These are phyloP conservation scores for Enteromius afrohamiltoni DNA, from an alignment of 2,797 vertebrate genomes.

Conservation along the genomic window DNA sequence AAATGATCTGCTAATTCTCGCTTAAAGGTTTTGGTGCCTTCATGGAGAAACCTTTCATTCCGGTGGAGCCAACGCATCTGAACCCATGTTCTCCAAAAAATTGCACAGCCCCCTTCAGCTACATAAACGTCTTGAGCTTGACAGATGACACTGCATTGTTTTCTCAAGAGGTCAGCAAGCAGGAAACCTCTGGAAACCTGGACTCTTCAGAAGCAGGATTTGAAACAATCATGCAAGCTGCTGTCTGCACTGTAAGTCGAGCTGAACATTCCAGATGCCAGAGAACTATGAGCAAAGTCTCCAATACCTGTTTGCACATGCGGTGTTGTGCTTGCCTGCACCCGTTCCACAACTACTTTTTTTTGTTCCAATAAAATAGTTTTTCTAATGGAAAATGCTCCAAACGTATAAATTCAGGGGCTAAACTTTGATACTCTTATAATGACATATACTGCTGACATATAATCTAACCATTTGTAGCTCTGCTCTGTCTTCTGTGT, in stretches of 20 bases:
- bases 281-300: no score
- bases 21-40: constrained; percentile 91
- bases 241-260: constrained; percentile 88
- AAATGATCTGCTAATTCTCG: background rate
- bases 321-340: background rate
- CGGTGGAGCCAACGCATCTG: constrained; percentile 86
- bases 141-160: constrained; percentile 84
- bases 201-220: constrained; percentile 97
- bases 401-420: no score
- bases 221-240: constrained; percentile 98
- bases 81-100: constrained; percentile 92
- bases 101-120: constrained; percentile 97
- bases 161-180: constrained; percentile 88
- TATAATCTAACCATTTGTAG: background rate
- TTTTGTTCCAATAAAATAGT: background rate
- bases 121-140: constrained; percentile 92
- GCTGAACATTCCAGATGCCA: no score
- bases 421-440: no score
- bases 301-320: background rate
- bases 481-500: background rate
- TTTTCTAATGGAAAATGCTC: background rate
- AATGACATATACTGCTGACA: background rate
- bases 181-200: constrained; percentile 96
- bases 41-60: constrained; percentile 96
- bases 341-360: background rate